A percentile compares a stretch with the other conserved stretches of the same genome.
Evolutionary conservation across 2,888 invertebrate genomes (phyloP).

Genomic region (Marronus borbonicus): DNA sequence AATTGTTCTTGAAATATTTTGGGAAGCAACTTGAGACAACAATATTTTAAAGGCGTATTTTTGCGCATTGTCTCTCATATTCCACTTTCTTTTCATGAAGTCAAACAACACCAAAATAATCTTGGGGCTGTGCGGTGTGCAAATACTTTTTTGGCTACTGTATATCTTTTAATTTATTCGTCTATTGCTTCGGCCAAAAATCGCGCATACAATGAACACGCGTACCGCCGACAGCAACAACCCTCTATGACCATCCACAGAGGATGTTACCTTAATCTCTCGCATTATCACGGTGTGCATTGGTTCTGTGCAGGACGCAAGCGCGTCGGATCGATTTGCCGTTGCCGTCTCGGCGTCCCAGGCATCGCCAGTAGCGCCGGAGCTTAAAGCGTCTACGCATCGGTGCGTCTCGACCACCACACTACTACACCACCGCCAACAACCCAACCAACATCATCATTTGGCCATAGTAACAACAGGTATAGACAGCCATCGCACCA

Average conservation of each 20-base stretch:
- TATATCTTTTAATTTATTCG: not conserved
- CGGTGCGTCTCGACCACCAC: slow-evolving; percentile 50
- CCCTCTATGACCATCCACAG: slow-evolving; percentile 52
- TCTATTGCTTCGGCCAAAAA: slow-evolving; percentile 22
- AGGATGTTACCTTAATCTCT: slow-evolving; percentile 58
- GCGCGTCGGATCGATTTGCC: slow-evolving; percentile 73
- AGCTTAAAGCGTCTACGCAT: slow-evolving; percentile 71
- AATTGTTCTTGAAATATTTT: too few species aligned
- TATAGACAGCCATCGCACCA: slow-evolving; percentile 57
- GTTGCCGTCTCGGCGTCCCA: slow-evolving; percentile 71
- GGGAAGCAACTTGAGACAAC: too few species aligned
- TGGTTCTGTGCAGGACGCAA: slow-evolving; percentile 64
- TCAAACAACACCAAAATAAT: too few species aligned
- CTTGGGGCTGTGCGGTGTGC: too few species aligned
- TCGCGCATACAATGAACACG: not conserved
- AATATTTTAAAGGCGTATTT: too few species aligned
- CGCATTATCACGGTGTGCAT: slow-evolving; percentile 55
- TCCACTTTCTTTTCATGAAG: too few species aligned
- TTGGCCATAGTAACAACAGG: slow-evolving; percentile 64
- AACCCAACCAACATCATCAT: slow-evolving; percentile 34
- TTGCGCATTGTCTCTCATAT: too few species aligned
- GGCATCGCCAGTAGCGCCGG: slow-evolving; percentile 72
- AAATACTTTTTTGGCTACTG: not conserved
- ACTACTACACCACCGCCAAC: slow-evolving; percentile 45
- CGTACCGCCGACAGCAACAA: slow-evolving; percentile 13